Base-by-base conservation (phyloP, 1,140 invertebrate genomes). In the Propsilocerus akamusi region DNA sequence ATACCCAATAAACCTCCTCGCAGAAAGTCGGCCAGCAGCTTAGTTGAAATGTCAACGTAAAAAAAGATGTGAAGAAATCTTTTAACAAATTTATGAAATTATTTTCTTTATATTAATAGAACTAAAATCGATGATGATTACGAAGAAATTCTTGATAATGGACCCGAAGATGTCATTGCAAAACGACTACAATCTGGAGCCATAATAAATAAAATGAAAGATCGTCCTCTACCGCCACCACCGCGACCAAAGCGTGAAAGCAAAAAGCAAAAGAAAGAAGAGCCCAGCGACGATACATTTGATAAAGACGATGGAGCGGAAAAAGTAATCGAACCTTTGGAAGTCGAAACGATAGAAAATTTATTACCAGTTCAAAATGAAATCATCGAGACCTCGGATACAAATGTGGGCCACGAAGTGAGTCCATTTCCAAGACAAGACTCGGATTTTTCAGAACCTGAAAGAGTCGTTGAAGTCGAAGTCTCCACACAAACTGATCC, bases 401-500 rank as follows among this genome's bases (percentile, higher is more conserved):
- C n/a, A n/a, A n/a, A n/a, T n/a, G n/a, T n/a, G n/a, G n/a, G n/a
- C n/a, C n/a, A n/a, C n/a, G n/a, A n/a, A n/a, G n/a, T n/a, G n/a
- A n/a, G n/a, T n/a, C n/a, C n/a, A 48, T 30, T 49, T 23, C 56
- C 26, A 25, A 12, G 37, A 48, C 46, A 60, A 25, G 23, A 30
- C 3, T 47, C 41, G 11, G 23, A 34, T 12, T 23, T 32, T 5
- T 32, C 52, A 53, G 49, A 14, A 52, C 17, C 51, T 28, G 60
- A 65, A 50, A 58, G 62, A 53, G 52, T 70, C 25, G 56, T 75
- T 34, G 79, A 86, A 65, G 76, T 77, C 20, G 80, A 81, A 55
- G 76, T 82, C 3, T 83, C 81, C 1, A 86, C 81, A 0, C 85
- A 87, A 65, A 87, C 84, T 1, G 84, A 87, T 64, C 81, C 83